Evolutionary conservation across 1,140 invertebrate species (phyloP).

Genomic region (Penaeus japonicus): DNA sequence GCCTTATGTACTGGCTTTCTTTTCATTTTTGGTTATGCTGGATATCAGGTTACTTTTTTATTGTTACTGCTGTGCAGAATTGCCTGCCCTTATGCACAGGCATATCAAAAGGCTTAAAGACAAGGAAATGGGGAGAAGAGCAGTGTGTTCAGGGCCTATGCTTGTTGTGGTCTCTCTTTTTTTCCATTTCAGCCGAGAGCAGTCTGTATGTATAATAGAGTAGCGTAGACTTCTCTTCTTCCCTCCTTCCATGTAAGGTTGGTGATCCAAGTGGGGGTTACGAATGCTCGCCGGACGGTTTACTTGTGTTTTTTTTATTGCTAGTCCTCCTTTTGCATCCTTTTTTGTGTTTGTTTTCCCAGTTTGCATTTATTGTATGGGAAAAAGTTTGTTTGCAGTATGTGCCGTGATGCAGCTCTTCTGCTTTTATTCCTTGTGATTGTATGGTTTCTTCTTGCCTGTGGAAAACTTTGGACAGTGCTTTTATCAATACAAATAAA

Average conservation of each 20-base stretch:
- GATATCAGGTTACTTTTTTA: too few relatives aligned
- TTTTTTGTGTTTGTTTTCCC: background rate
- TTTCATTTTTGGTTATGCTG: too few relatives aligned
- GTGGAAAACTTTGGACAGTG: slow-evolving; percentile 2
- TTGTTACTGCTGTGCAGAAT: too few relatives aligned
- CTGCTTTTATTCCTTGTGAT: background rate
- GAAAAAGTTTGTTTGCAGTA: background rate
- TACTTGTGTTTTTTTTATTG: slow-evolving; percentile 16
- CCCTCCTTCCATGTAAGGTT: slow-evolving; percentile 45
- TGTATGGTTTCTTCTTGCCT: background rate
- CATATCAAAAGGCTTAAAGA: too few relatives aligned
- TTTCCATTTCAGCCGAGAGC: slow-evolving; percentile 48
- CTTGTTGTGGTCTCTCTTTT: slow-evolving; percentile 45
- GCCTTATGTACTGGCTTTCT: too few relatives aligned
- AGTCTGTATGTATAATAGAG: slow-evolving; percentile 30
- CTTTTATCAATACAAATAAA: background rate
- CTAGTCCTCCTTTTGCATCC: background rate
- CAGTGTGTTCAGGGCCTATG: background rate
- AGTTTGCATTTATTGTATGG: background rate
- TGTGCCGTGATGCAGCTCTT: background rate
- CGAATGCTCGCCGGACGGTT: background rate
- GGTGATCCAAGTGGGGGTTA: slow-evolving; percentile 34
- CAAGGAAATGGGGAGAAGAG: background rate
- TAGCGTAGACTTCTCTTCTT: slow-evolving; percentile 47
- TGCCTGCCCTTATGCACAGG: too few relatives aligned